phyloP scores from a whole-genome alignment of 2,113 vertebrate species.

The Holacanthus passer region DNA sequence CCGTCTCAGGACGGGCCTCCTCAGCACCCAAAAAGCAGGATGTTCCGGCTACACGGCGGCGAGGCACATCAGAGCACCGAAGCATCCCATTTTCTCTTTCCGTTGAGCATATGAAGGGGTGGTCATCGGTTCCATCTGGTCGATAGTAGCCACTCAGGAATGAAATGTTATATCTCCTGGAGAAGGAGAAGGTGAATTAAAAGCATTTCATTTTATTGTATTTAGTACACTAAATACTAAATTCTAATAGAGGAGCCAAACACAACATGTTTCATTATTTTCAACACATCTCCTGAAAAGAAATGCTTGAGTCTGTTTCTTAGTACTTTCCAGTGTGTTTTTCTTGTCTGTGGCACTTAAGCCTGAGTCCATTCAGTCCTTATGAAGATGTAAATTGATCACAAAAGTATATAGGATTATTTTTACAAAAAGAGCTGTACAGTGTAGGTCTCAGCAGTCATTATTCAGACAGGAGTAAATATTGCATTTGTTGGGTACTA shows the following conservation, averaged over 20 bases:
- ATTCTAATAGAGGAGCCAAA: not conserved
- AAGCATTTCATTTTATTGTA: not conserved
- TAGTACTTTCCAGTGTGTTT: not conserved
- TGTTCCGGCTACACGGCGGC: constrained; percentile 85
- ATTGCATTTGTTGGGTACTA: constrained; percentile 9
- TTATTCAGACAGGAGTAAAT: constrained; percentile 1
- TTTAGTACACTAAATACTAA: no score
- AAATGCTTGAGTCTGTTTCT: not conserved
- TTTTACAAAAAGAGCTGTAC: not conserved
- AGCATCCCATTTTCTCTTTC: constrained; percentile 96
- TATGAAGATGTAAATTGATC: not conserved
- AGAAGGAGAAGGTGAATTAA: not conserved
- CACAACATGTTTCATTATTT: not conserved
- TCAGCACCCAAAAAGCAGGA: constrained; percentile 87
- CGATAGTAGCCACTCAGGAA: constrained; percentile 92
- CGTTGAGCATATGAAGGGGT: constrained; percentile 95
- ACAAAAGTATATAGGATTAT: not conserved
- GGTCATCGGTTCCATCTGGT: constrained; percentile 90
- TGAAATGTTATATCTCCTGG: constrained; percentile 91
- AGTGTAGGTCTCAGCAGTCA: not conserved
- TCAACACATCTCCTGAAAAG: not conserved
- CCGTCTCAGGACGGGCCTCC: constrained; percentile 71
- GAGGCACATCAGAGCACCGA: constrained; percentile 91
- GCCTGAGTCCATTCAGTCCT: not conserved
- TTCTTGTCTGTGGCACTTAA: not conserved